Percentiles rank a stretch among this genome's conserved stretches.
phyloP scores from a whole-genome alignment of 2,113 vertebrate genomes.

The Ceyx melanurus region DNA sequence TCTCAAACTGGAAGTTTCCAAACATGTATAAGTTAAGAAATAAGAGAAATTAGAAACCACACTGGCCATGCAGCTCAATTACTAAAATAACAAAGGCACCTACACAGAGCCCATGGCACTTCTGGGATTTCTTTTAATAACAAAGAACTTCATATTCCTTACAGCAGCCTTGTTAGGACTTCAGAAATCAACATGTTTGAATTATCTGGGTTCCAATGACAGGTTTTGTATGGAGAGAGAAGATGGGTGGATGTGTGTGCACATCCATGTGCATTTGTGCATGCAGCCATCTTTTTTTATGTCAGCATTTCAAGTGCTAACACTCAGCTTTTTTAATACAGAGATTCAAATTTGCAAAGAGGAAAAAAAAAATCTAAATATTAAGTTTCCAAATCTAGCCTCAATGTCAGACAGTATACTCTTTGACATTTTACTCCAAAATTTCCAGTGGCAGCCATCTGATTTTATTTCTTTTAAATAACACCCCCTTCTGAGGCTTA shows the following conservation, averaged over 20 bases:
- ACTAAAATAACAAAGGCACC: neutral
- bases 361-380: neutral
- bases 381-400: neutral
- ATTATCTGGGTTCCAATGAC: neutral
- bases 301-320: neutral
- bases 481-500: neutral
- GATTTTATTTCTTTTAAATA: constrained; percentile 19
- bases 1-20: neutral
- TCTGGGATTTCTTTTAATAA: neutral
- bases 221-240: neutral
- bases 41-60: neutral
- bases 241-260: neutral
- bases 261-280: rapidly evolving
- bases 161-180: neutral
- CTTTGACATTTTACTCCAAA: neutral
- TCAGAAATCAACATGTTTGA: neutral
- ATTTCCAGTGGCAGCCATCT: neutral
- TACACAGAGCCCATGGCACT: neutral
- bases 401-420: neutral
- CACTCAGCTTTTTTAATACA: neutral
- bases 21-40: neutral
- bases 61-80: neutral
- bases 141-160: neutral
- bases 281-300: neutral
- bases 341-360: neutral